Evolutionary conservation across 2,113 vertebrate genomes (phyloP).

Genomic region (Pipa parva): DNA sequence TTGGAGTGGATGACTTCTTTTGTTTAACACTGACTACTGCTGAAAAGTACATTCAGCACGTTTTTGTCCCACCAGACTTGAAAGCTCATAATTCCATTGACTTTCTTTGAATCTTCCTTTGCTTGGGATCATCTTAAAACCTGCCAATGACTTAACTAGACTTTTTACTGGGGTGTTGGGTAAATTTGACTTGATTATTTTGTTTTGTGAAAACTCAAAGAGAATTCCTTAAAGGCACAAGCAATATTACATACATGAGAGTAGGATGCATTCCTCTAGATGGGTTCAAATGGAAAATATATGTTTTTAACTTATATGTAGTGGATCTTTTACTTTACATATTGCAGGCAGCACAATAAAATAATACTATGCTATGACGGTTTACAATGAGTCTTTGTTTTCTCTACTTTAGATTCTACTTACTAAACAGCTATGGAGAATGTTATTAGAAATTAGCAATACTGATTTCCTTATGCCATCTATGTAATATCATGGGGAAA

Average conservation of each 20-base stretch:
- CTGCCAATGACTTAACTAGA: slow-evolving; percentile 45
- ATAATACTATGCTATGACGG: too few relatives aligned
- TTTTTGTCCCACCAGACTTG: slow-evolving; percentile 50
- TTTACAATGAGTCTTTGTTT: too few relatives aligned
- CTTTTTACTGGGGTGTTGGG: slow-evolving; percentile 40
- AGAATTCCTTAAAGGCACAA: slow-evolving; percentile 46
- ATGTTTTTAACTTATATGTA: too few relatives aligned
- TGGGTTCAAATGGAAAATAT: too few relatives aligned
- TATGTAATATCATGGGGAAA: too few relatives aligned
- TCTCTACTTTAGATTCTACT: too few relatives aligned
- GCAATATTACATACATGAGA: background rate
- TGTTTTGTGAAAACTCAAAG: slow-evolving; percentile 49
- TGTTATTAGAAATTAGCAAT: too few relatives aligned
- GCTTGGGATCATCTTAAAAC: slow-evolving; percentile 49
- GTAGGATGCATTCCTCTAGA: too few relatives aligned
- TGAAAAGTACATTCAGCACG: slow-evolving; percentile 40
- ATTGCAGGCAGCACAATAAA: too few relatives aligned
- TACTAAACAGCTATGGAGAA: too few relatives aligned
- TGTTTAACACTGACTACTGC: slow-evolving; percentile 48
- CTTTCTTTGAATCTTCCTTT: slow-evolving; percentile 49
- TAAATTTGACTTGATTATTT: slow-evolving; percentile 34
- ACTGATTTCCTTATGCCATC: too few relatives aligned
- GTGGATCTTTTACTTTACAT: too few relatives aligned
- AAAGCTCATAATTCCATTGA: slow-evolving; percentile 47
- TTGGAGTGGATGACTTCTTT: slow-evolving; percentile 55